These are phyloP conservation scores for Mimachlamys varia DNA, from an alignment of 2,888 invertebrate genomes.

Conservation along the genomic window DNA sequence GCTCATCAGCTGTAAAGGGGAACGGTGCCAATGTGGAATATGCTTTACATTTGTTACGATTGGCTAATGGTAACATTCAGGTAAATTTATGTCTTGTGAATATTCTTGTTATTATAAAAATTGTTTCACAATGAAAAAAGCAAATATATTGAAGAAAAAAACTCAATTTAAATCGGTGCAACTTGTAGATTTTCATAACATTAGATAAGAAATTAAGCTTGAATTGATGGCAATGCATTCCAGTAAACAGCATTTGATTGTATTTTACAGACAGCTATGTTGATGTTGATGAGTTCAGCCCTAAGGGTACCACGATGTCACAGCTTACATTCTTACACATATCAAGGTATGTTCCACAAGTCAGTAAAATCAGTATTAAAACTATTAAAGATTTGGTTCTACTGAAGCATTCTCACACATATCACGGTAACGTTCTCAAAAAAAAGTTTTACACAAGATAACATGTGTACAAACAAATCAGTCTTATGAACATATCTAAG, in stretches of 20 bases:
- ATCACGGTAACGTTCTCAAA: slow-evolving; percentile 76
- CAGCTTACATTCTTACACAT: slow-evolving; percentile 83
- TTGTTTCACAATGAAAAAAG: too few species aligned
- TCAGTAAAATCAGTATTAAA: neutral
- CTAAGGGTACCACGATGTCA: slow-evolving; percentile 86
- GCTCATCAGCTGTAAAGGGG: slow-evolving; percentile 96
- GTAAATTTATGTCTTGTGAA: slow-evolving; percentile 52
- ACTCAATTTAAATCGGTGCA: too few species aligned
- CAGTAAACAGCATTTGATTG: neutral
- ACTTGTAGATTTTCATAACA: too few species aligned
- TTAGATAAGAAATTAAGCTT: neutral
- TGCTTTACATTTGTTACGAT: slow-evolving; percentile 93
- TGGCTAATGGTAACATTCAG: slow-evolving; percentile 92
- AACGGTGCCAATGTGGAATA: slow-evolving; percentile 97
- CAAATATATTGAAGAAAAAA: too few species aligned
- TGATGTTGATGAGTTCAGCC: slow-evolving; percentile 91
- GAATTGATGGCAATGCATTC: neutral
- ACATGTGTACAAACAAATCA: too few species aligned
- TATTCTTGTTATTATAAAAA: neutral
- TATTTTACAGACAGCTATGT: slow-evolving; percentile 88
- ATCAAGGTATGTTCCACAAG: slow-evolving; percentile 76
- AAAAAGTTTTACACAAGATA: too few species aligned
- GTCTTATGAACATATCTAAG: too few species aligned
- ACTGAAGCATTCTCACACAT: slow-evolving; percentile 79
- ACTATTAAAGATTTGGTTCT: too few species aligned